Evolutionary conservation across 2,113 vertebrate genomes (phyloP), one percentile per base, ranked within the genome.

Genomic region (Dipodomys spectabilis): DNA sequence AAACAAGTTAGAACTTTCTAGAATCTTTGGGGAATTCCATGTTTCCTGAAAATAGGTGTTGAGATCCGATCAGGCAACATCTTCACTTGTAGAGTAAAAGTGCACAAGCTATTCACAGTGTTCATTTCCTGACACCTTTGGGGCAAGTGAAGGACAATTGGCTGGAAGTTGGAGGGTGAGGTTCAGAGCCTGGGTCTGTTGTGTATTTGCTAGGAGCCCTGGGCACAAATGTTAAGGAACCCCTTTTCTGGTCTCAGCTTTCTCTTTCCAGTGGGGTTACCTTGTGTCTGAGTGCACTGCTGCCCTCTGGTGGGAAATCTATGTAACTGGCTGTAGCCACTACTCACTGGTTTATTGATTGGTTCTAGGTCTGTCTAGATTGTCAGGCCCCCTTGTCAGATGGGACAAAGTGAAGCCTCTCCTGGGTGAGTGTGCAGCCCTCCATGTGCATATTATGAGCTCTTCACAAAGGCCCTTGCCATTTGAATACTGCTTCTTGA

Each of bases 221-320:
- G 64, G 30, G 35, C 39, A 23, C 20, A 27, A 1, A 44, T 0
- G 19, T 69, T 88, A 44, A 57, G 0, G 53, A 57, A 53, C 1
- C 10, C n/a, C 18, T 49, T 53, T n/a, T 25, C 22, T 16, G 0
- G 19, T 32, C 73, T 91, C 69, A 27, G 65, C 49, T 75, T 82
- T 73, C 57, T 45, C 78, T 80, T 2, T 23, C 20, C 6, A 23
- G 11, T 18, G 49, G 53, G 28, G 39, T 27, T 28, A 4, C 25
- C 0, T 13, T 39, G 32, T 7, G 77, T 62, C 35, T 39, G 44
- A 82, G 93, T 87, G 65, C 71, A 71, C 69, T 91, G 93, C 92
- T 95, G 95, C 92, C 96, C 95, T 90, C 97, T 95, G 78, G 92
- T 53, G 97, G 93, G 10, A 57, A 0, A 71, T 2, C 7, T 28